Evolutionary conservation across 2,113 vertebrate genomes (phyloP).

Genomic region (Erinaceus europaeus): DNA sequence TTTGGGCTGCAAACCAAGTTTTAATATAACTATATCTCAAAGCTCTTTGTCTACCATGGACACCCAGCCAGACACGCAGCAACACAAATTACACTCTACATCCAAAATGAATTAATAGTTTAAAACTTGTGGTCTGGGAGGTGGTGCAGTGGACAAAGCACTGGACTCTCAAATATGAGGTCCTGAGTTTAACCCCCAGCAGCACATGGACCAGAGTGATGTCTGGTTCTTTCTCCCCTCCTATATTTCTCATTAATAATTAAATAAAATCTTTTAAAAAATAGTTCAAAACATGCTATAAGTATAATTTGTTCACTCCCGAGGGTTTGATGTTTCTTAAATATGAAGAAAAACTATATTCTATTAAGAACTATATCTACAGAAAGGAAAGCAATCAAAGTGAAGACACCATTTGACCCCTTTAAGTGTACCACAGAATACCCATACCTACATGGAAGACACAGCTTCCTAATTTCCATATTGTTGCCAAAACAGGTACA

Average conservation of each 20-base stretch:
- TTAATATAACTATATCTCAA: neutral
- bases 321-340: neutral
- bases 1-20: neutral
- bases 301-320: neutral
- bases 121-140: no score
- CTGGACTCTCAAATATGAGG: no score
- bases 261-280: no score
- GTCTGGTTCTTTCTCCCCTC: no score
- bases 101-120: neutral
- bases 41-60: neutral
- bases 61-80: neutral
- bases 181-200: no score
- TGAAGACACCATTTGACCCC: neutral
- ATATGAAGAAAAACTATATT: neutral
- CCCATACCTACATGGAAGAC: no score
- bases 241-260: no score
- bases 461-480: slow-evolving; percentile 4
- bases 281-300: neutral
- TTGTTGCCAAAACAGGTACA: neutral
- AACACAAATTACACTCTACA: neutral
- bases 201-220: no score
- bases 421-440: neutral
- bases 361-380: neutral
- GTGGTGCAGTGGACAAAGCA: no score
- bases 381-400: slow-evolving; percentile 3